phyloP scores from a whole-genome alignment of 2,797 vertebrate genomes.

The Phyllotis vaccarum region DNA sequence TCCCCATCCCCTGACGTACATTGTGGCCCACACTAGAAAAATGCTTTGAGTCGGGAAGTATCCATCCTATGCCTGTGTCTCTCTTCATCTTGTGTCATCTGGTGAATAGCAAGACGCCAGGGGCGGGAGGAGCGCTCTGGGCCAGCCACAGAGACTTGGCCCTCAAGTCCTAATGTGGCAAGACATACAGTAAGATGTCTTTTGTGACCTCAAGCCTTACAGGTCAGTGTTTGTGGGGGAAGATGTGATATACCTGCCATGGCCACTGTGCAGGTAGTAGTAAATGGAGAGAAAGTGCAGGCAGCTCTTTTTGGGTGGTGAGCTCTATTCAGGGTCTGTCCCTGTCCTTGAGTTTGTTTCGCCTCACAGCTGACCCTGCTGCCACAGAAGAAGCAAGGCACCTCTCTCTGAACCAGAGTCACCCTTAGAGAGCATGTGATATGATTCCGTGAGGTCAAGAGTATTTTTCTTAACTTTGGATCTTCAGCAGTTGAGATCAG shows the following conservation, averaged over 20 bases:
- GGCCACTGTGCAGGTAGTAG: slow-evolving; percentile 40
- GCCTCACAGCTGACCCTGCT: background rate
- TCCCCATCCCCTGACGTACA: background rate
- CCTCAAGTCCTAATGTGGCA: slow-evolving; percentile 69
- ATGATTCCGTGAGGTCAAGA: slow-evolving; percentile 3
- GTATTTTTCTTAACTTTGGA: slow-evolving; percentile 23
- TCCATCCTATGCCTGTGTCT: background rate
- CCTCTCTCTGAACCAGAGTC: slow-evolving; percentile 41
- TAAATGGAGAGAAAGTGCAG: background rate
- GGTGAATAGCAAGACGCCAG: background rate
- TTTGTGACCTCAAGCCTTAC: slow-evolving; percentile 84
- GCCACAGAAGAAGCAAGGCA: background rate
- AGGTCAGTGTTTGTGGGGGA: slow-evolving; percentile 48
- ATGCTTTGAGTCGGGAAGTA: slow-evolving; percentile 58
- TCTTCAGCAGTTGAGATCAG: background rate
- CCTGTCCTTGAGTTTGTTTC: slow-evolving; percentile 8
- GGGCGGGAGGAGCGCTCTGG: background rate
- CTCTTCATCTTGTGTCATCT: background rate
- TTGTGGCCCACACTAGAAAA: background rate
- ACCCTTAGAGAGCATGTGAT: slow-evolving; percentile 3
- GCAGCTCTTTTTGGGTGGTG: slow-evolving; percentile 43
- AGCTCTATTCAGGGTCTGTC: slow-evolving; percentile 20
- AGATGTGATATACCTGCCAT: slow-evolving; percentile 14
- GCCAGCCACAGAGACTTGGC: slow-evolving; percentile 69
- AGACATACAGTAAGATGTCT: slow-evolving; percentile 81